These are phyloP conservation scores for Intellagama lesueurii DNA, from an alignment of 2,797 vertebrate genomes.

Conservation along the genomic window DNA sequence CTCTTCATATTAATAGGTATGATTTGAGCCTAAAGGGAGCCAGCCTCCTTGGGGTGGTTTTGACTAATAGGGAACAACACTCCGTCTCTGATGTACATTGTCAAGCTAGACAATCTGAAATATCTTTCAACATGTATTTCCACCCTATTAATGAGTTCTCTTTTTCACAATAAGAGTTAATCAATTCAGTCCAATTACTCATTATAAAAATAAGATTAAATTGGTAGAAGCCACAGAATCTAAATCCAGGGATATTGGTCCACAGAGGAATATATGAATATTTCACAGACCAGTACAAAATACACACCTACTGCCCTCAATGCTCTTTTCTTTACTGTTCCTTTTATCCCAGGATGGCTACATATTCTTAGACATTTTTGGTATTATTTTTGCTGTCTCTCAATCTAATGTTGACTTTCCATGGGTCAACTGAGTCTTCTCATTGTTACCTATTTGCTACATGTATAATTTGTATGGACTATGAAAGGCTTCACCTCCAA, in stretches of 20 bases:
- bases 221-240: background rate
- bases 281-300: background rate
- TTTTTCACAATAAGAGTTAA: background rate
- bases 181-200: background rate
- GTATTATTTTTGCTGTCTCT: background rate
- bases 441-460: background rate
- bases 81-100: no score
- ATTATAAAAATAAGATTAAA: background rate
- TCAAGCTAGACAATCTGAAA: background rate
- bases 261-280: background rate
- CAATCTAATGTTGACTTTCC: background rate
- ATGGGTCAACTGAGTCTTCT: no score
- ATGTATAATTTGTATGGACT: background rate
- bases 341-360: background rate
- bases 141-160: background rate
- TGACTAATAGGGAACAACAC: background rate
- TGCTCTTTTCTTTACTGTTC: background rate
- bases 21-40: background rate
- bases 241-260: background rate
- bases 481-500: background rate
- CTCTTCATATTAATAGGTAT: background rate
- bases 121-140: background rate
- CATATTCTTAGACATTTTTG: background rate
- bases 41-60: background rate
- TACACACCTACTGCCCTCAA: background rate